Percentiles rank a stretch among this genome's conserved stretches.
Conservation (phyloP, 2,888 invertebrate genomes). For the Pecten maximus region DNA sequence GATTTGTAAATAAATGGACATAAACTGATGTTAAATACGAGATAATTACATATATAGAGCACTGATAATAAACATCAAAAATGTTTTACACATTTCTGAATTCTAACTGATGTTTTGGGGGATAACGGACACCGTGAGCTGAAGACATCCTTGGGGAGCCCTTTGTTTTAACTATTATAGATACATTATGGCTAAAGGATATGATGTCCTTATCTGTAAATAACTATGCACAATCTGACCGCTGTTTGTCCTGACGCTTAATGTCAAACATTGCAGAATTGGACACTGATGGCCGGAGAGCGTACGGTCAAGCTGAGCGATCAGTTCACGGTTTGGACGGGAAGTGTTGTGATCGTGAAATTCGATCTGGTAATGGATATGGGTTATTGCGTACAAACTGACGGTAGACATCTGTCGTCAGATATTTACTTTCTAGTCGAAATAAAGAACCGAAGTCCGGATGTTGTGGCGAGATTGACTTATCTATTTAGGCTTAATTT, state of each 20-base stretch:
- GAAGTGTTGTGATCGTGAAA: not conserved
- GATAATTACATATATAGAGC: too few species aligned
- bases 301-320: not conserved
- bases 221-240: not conserved
- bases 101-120: too few species aligned
- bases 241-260: not conserved
- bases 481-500: too few species aligned
- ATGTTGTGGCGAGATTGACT: too few species aligned
- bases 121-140: too few species aligned
- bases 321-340: not conserved
- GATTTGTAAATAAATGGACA: not conserved
- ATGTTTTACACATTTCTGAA: too few species aligned
- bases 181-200: not conserved
- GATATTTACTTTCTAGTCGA: too few species aligned
- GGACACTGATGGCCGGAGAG: not conserved
- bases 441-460: too few species aligned
- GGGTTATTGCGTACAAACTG: not conserved
- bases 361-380: not conserved
- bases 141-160: not conserved
- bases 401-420: not conserved
- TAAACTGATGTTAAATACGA: too few species aligned
- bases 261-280: not conserved
- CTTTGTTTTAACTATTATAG: not conserved
- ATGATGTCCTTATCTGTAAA: not conserved
- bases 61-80: too few species aligned